A percentile compares a stretch with the other conserved stretches of the same genome.
phyloP scores from a whole-genome alignment of 92 coral and sea anemone genomes.

The Galaxea fascicularis region DNA sequence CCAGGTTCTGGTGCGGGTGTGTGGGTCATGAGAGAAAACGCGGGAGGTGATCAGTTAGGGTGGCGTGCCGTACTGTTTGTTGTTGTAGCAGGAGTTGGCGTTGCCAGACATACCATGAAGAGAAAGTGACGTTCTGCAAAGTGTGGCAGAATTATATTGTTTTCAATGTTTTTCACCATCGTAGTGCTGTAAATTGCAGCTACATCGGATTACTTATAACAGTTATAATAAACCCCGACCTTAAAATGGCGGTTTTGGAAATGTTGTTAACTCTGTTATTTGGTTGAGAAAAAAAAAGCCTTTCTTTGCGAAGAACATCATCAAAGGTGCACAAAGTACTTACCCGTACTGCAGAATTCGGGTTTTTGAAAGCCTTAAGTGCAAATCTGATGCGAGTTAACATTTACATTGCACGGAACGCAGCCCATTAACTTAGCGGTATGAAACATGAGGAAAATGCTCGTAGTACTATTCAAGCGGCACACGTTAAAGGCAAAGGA shows the following conservation, averaged over 20 bases:
- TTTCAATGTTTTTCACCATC: not conserved
- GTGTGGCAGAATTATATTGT: not conserved
- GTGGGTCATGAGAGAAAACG: not conserved
- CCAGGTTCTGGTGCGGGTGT: constrained; percentile 83
- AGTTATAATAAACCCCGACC: no score
- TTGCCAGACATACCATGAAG: not conserved
- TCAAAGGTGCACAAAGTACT: no score
- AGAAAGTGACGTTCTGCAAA: constrained; percentile 8
- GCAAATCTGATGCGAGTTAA: no score
- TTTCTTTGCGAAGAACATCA: no score
- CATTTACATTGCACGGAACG: no score
- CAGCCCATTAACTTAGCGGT: not conserved
- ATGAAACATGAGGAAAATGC: not conserved
- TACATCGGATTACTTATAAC: no score
- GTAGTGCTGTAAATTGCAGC: not conserved
- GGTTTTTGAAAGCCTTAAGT: no score
- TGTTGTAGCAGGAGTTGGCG: not conserved
- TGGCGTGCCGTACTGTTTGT: not conserved
- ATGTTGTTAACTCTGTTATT: no score
- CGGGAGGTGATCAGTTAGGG: not conserved
- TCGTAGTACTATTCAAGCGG: not conserved
- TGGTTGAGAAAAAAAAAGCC: no score
- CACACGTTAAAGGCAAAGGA: not conserved
- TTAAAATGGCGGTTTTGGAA: no score
- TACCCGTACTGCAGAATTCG: no score